Base-by-base conservation (phyloP, 2,113 vertebrate species). In the Ctenomys sociabilis region DNA sequence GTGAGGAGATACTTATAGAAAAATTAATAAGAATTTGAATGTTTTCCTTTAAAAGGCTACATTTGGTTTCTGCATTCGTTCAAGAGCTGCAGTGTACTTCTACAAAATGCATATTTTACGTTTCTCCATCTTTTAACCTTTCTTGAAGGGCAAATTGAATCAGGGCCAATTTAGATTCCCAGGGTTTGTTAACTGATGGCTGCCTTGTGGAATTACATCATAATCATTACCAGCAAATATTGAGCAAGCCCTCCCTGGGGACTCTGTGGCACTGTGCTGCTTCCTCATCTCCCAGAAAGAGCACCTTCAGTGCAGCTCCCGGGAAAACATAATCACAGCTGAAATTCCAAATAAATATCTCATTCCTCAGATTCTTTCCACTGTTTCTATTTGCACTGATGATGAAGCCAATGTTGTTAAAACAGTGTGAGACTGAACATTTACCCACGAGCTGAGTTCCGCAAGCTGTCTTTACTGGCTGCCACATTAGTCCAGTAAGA, bases 321-420 rank as follows among this genome's bases (percentile, higher is more conserved):
- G 30, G 1, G 14, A 75, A 97, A 96, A 90, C 91, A 91, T 94
- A 90, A 96, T 96, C 88, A 73, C 64, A 81, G 63, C 28, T 17
- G 35, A 95, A 97, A 97, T 63, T 93, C 77, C 59, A 95, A 96
- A 97, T 89, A 96, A 85, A 80, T 97, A 59, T 92, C 91, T 97
- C 96, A 81, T 45, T 97, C 92, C 78, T 45, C 78, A 59, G 77
- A 92, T 95, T 98, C 88, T 96, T 97, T 98, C 93, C 61, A 93
- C 9, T 97, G 85, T 73, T 97, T 98, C 98, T 94, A 95, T 96
- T 97, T 59, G 88, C 88, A 97, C 70, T 95, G 92, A 86, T 95
- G 96, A 63, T 85, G 54, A 96, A 97, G 97, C 94, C 96, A 94
- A 96, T 97, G 95, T 90, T 86, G 91, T 97, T 98, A 98, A 96